Base-by-base conservation (phyloP, 2,888 invertebrate genomes). In the Mesorhabditis belari region DNA sequence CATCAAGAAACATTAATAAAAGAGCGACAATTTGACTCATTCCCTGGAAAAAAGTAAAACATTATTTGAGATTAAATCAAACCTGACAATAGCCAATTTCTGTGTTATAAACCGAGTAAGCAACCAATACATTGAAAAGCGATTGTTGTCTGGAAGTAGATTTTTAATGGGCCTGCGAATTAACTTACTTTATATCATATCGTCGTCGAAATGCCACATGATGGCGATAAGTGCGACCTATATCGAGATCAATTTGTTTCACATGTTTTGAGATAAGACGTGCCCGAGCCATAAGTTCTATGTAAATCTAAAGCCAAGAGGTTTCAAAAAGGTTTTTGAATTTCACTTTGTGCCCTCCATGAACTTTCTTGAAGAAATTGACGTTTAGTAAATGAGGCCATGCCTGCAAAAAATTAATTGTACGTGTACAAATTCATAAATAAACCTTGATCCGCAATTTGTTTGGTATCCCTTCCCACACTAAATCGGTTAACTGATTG, bases 11-110 rank as follows among this genome's bases (percentile, higher is more conserved):
- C 88, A 98, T 91, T 53, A 98, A 86, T 53, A 98, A 86, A 23
- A 98, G 88, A 17, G 95, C 98, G 19, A 95, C 96, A 64, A 99
- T 87, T 76, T 98, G 95, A 19, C 94, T 95, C 96, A 98, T 98
- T 57, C 96, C 44, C 71, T 65, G 23, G 23, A 52, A 26, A 5
- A 52, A 49, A 28, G 1, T 2, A 24, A n/a, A 17, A 2, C 25
- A 2, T 17, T 17, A 5, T 21, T 19, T 28, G 49, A 51, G 28
- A 21, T 5, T 29, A 6, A n/a, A 29, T 23, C 55, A 55, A 12
- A 62, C 68, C 77, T 79, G 79, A 60, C 93, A 94, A 82, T 95
- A 95, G 6, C 92, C 92, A 63, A 94, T 81, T 74, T 84, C 83
- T 59, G 92, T 90, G 84, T 98, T 98, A 83, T 95, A 98, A 87